Conservation (phyloP, 2,113 vertebrate genomes). For the Seriola quinqueradiata region DNA sequence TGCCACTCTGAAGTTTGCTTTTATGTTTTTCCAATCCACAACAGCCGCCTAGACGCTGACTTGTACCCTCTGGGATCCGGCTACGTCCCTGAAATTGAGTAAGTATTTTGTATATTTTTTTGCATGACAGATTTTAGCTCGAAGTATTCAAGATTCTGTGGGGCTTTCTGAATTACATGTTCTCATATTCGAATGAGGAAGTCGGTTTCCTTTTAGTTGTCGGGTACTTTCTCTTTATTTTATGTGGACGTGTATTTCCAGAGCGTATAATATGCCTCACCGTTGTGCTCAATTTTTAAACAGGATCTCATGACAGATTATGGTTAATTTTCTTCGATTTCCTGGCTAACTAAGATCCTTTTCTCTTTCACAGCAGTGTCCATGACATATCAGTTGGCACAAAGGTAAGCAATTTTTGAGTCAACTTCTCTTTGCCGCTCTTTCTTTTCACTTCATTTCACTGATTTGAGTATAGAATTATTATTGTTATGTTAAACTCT, state of each 20-base stretch:
- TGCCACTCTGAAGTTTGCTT: constrained; percentile 1
- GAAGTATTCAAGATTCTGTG: neutral
- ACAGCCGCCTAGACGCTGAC: constrained; percentile 87
- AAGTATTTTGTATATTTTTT: constrained; percentile 59
- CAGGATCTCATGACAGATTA: neutral
- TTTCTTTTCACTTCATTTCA: neutral
- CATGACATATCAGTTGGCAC: constrained; percentile 99
- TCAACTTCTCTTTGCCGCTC: neutral
- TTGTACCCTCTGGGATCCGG: constrained; percentile 88
- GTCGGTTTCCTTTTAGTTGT: neutral
- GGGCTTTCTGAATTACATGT: neutral
- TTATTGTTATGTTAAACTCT: neutral
- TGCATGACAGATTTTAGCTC: neutral
- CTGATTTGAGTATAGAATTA: neutral
- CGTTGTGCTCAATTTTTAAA: neutral
- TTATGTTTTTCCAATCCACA: constrained; percentile 19
- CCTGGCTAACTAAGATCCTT: constrained; percentile 19
- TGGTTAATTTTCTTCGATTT: neutral
- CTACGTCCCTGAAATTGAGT: constrained; percentile 88
- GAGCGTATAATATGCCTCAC: no score
- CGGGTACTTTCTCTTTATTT: constrained; percentile 34
- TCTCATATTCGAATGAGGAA: neutral
- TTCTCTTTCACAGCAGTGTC: constrained; percentile 89
- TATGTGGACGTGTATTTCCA: neutral
- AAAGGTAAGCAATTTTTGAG: constrained; percentile 89